Evolutionary conservation across 2,113 vertebrate genomes (phyloP), one percentile per base, ranked within the genome.

Genomic region (Scalopus aquaticus): DNA sequence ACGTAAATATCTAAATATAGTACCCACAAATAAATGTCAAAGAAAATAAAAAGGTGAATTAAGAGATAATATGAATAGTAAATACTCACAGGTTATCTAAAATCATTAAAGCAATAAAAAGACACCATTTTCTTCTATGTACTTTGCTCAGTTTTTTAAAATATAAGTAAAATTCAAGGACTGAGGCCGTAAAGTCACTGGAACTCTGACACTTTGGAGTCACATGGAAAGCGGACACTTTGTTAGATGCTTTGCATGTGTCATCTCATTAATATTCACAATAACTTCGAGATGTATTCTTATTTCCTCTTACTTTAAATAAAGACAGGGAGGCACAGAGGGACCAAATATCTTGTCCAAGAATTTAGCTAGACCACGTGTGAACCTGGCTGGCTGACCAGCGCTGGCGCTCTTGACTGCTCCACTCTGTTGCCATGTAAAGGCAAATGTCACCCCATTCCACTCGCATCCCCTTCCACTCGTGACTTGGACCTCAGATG

Each of bases 1-100:
- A 69, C 60, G 22, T 91, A 24, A 85, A 62, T 73, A 91, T n/a
- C 46, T 90, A 90, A 87, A 72, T 72, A 86, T 56, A 93, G 7
- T 60, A 56, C 3, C 46, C n/a, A 54, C 64, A 93, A 2, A 5
- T 42, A 51, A 93, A 39, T 80, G n/a, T 91, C 56, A 89, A 69
- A 83, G 15, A 83, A 96, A 95, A 84, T 67, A 37, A 76, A 80
- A 91, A 88, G 46, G 4, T 85, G 3, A 28, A n/a, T 49, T 80
- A 60, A 91, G 32, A 79, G 10, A 79, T 83, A 60, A 70, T 67
- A 44, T 65, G 69, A 77, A 60, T 76, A 88, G 4, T 72, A 85
- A 93, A 70, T 28, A 86, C 16, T 51, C 12, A 73, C 30, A 88
- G 19, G 19, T 95, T 84, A 67, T 70, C 35, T 96, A 67, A 67